Evolutionary conservation across 1,140 invertebrate genomes (phyloP), one percentile per base, ranked within the genome.

Genomic region (Leucophenga varia): DNA sequence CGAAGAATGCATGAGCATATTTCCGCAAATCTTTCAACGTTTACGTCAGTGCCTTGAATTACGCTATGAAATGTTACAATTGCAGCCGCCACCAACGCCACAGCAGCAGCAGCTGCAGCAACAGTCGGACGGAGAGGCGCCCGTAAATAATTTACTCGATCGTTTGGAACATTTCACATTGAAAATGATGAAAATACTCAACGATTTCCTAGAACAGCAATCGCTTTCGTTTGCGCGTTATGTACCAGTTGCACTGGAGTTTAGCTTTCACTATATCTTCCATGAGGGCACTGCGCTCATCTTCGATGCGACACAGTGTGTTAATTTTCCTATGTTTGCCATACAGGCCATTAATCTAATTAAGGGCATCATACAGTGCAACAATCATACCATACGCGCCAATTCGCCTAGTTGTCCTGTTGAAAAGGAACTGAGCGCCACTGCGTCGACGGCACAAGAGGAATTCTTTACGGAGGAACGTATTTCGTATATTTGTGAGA

Each of bases 251-350:
- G 84, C 88, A 0, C 71, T 97, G 43, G 87, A 95, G 64, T 90
- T 94, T 63, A 82, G 88, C 17, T 81, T 88, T 36, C 88, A 84
- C 72, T 93, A 92, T 77, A 88, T 90, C 54, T 97, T 97, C 71
- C 91, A 90, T 16, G 82, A 87, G 47, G 79, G 81, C 51, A 64
- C 72, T 4, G 57, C 47, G 20, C 45, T 75, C 3, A 71, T 75
- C 39, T 75, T 75, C 10, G 59, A 96, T 72, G 85, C 85, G 31
- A 91, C 97, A 52, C 89, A 93, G 50, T 91, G 88, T 57, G 72
- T 67, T n/a, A 67, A 67, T 20, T 67, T 67, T 13, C 54, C 47
- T 34, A 67, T 48, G n/a, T 67, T 67, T 22, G 51, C 57, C 36
- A 67, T 67, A 12, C 63, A 67, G 30, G 63, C 63, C 4, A 82